These are phyloP conservation scores for Aplysina aerophoba DNA, from an alignment of 37 sponge, comb jelly and placozoan genomes.

Conservation along the genomic window DNA sequence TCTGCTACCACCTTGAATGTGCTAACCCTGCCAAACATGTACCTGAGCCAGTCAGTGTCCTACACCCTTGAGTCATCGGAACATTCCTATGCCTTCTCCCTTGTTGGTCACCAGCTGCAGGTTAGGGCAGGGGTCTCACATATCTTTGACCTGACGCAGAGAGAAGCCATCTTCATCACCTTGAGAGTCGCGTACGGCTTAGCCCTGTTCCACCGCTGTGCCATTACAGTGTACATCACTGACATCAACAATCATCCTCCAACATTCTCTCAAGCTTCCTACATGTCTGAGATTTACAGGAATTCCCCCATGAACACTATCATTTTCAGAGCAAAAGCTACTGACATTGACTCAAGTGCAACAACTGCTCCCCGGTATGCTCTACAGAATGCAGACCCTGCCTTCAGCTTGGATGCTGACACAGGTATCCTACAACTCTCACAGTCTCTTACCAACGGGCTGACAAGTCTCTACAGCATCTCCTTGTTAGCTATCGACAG, in stretches of 20 bases:
- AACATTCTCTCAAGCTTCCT: slow-evolving; percentile 29
- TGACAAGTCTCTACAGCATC: slow-evolving; percentile 9
- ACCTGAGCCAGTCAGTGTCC: not conserved
- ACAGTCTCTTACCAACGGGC: not conserved
- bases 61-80: slow-evolving; percentile 22
- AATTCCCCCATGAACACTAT: slow-evolving; percentile 49
- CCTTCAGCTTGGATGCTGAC: slow-evolving; percentile 35
- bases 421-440: slow-evolving; percentile 47
- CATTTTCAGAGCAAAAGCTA: slow-evolving; percentile 44
- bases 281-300: slow-evolving; percentile 54
- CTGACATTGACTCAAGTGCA: slow-evolving; percentile 55
- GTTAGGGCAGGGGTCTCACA: not conserved
- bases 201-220: slow-evolving; percentile 52
- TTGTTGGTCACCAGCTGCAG: slow-evolving; percentile 7
- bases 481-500: slow-evolving; percentile 44
- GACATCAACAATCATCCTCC: slow-evolving; percentile 76
- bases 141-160: slow-evolving; percentile 39
- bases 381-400: not conserved
- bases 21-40: not conserved
- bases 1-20: not conserved
- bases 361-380: slow-evolving; percentile 37
- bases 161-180: slow-evolving; percentile 58
- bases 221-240: slow-evolving; percentile 55
- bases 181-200: slow-evolving; percentile 42
- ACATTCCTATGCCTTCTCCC: slow-evolving; percentile 17